Evolutionary conservation across 2,797 vertebrate species (phyloP).

Genomic region (Periophthalmus magnuspinnatus): DNA sequence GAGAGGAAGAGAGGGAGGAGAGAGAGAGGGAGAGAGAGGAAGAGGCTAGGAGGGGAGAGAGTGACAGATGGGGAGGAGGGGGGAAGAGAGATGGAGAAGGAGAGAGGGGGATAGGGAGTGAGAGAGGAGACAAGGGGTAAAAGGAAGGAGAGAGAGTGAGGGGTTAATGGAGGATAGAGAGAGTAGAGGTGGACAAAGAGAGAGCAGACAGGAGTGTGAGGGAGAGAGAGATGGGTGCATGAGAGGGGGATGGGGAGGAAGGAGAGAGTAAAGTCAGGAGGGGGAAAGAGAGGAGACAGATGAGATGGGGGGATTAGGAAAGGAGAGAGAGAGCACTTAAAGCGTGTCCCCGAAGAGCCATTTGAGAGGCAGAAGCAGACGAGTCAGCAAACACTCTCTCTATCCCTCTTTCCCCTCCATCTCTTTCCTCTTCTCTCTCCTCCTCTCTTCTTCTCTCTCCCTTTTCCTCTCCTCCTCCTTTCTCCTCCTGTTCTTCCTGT

Average conservation of each 20-base stretch:
- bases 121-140: constrained; percentile 8
- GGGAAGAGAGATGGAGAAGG: too few species aligned
- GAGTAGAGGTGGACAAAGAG: constrained; percentile 66
- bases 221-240: constrained; percentile 19
- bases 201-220: not conserved
- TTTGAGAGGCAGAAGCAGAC: constrained; percentile 75
- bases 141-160: constrained; percentile 51
- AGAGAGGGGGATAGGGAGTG: constrained; percentile 61
- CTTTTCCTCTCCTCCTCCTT: too few species aligned
- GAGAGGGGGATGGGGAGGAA: constrained; percentile 55
- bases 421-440: too few species aligned
- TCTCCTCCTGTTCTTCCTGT: too few species aligned
- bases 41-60: constrained; percentile 47
- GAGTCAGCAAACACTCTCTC: constrained; percentile 68
- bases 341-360: constrained; percentile 78
- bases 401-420: too few species aligned
- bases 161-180: constrained; percentile 62
- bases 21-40: too few species aligned
- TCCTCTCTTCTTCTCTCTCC: too few species aligned
- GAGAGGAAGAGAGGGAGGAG: too few species aligned
- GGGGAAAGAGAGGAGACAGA: constrained; percentile 70
- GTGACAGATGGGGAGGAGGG: constrained; percentile 37
- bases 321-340: constrained; percentile 74
- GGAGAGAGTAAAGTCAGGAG: constrained; percentile 68
- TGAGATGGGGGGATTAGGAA: constrained; percentile 52